Evolutionary conservation across 2,113 vertebrate species (phyloP).

Genomic region (Silurus asotus): DNA sequence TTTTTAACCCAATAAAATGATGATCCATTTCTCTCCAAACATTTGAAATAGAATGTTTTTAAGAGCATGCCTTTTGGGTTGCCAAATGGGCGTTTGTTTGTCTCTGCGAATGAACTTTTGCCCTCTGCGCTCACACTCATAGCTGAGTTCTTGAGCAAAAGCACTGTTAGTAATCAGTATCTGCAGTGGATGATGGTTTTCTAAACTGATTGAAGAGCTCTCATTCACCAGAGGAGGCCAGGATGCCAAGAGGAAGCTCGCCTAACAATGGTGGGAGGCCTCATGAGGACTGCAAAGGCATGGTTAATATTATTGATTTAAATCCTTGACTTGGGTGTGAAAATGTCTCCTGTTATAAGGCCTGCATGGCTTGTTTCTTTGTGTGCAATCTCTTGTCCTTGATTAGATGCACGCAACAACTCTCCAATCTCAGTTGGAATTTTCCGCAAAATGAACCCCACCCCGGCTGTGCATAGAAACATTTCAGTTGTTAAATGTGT

Average conservation of each 20-base stretch:
- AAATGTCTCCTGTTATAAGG: slow-evolving; percentile 51
- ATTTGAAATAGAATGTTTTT: slow-evolving; percentile 23
- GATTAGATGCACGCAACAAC: slow-evolving; percentile 38
- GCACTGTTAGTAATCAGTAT: slow-evolving; percentile 35
- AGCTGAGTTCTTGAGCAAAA: slow-evolving; percentile 22
- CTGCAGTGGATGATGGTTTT: slow-evolving; percentile 31
- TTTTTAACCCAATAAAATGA: slow-evolving; percentile 37
- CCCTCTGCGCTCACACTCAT: background rate
- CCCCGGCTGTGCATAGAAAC: background rate
- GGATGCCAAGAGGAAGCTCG: slow-evolving; percentile 35
- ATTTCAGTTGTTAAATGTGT: slow-evolving; percentile 6
- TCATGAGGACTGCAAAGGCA: slow-evolving; percentile 40
- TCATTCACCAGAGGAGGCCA: slow-evolving; percentile 35
- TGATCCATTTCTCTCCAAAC: slow-evolving; percentile 25
- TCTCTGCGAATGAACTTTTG: slow-evolving; percentile 17
- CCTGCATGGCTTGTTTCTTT: slow-evolving; percentile 38
- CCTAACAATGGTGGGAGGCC: slow-evolving; percentile 37
- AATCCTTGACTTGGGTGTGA: slow-evolving; percentile 53
- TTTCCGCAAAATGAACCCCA: background rate
- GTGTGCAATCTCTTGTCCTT: slow-evolving; percentile 41
- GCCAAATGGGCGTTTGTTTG: slow-evolving; percentile 14
- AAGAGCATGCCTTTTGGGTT: background rate
- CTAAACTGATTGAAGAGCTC: slow-evolving; percentile 50
- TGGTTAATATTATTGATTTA: slow-evolving; percentile 55
- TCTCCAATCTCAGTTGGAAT: slow-evolving; percentile 16